A percentile compares a stretch with the other conserved stretches of the same genome.
These are phyloP conservation scores for Chanos chanos DNA, from an alignment of 2,797 vertebrate species.

Conservation along the genomic window DNA sequence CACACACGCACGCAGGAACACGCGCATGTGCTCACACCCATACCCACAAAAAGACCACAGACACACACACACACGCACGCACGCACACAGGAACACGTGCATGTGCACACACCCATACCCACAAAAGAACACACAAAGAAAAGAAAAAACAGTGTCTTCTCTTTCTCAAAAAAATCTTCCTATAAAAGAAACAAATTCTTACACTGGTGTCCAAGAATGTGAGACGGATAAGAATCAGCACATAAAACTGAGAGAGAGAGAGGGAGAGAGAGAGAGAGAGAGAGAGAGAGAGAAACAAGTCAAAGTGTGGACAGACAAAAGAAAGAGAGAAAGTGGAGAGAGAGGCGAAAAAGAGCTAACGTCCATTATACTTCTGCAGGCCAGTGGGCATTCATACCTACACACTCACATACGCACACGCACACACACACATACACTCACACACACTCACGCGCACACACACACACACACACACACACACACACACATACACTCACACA, in stretches of 20 bases:
- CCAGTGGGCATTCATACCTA: not conserved
- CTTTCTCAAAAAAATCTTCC: slow-evolving; percentile 4
- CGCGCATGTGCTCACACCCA: not conserved
- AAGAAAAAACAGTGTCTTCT: not conserved
- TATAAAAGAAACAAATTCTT: slow-evolving; percentile 7
- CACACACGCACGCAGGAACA: not conserved
- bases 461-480: too few relatives aligned
- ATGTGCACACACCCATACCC: not conserved
- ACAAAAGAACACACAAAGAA: not conserved
- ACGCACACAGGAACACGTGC: too few relatives aligned
- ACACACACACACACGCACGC: not conserved
- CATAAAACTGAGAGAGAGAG: not conserved
- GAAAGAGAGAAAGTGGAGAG: slow-evolving; percentile 10
- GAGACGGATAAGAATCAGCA: not conserved
- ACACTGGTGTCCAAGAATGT: not conserved
- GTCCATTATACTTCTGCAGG: not conserved
- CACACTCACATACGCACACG: too few relatives aligned
- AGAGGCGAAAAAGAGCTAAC: not conserved
- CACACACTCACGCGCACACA: too few relatives aligned
- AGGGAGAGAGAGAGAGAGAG: not conserved
- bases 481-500: too few relatives aligned
- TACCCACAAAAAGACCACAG: not conserved
- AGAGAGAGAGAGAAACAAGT: slow-evolving; percentile 14
- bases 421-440: too few relatives aligned
- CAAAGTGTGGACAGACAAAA: slow-evolving; percentile 45